Base-by-base conservation (phyloP, 2,797 vertebrate species). In the Spea hammondii region DNA sequence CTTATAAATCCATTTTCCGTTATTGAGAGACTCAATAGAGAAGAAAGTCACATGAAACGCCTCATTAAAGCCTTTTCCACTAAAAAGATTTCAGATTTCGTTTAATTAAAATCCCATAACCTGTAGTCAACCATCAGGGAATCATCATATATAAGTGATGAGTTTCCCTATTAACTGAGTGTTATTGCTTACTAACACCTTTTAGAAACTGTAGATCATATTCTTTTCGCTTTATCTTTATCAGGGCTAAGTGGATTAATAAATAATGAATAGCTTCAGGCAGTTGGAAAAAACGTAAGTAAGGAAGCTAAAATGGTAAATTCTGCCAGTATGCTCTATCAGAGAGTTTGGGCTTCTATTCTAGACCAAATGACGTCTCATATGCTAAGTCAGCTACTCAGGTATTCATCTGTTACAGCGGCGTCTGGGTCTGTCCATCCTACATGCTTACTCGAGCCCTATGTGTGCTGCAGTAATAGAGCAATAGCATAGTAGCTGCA, bases 241-340 rank as follows among this genome's bases (percentile, higher is more conserved):
- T 81, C 64, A 68, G 70, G 62, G 64, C 74, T 72, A 70, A 81
- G 66, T 32, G 64, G 69, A 67, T 81, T 50, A 81, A 81, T 73
- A 81, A 76, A 72, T 77, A 81, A 77, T 81, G 79, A 77, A 68
- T 55, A 72, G 79, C 79, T 72, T 32, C 32, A 72, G 74, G 54
- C 74, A 9, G 12, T 76, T 76, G 65, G 46, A 72, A 72, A 17
- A 32, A 76, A 71, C 74, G 72, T 6, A 72, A 59, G 46, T 76
- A 81, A 68, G 65, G 48, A 76, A 65, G 55, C 53, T 62, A 54
- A n/a, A 67, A 68, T 13, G 64, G 17, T 45, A 45, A 53, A 70
- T 51, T 50, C 51, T 66, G 47, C 78, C 65, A 64, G 13, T 32
- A 3, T 9, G 12, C 55, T 5, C 14, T 44, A 57, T 55, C 55